Evolutionary conservation across 1,140 invertebrate genomes (phyloP).

Genomic region (Pogonomyrmex barbatus): DNA sequence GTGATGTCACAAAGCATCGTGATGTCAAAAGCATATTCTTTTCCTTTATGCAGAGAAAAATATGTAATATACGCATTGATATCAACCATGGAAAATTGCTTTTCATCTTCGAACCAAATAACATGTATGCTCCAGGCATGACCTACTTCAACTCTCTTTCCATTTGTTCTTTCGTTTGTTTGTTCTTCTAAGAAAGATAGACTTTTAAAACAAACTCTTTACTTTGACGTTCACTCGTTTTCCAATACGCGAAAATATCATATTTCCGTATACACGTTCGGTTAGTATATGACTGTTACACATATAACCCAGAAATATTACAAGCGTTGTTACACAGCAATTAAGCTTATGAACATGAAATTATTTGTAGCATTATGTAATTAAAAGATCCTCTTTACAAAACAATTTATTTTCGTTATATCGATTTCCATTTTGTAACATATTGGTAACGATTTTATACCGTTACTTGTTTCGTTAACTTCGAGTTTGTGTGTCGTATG

Average conservation of each 20-base stretch:
- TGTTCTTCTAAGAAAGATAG: neutral
- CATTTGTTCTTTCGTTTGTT: conserved; percentile 27
- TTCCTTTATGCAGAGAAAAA: neutral
- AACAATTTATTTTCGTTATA: neutral
- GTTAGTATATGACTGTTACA: neutral
- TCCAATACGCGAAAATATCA: neutral
- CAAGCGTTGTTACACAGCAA: conserved; percentile 6
- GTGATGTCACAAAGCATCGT: neutral
- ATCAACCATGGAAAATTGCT: conserved; percentile 28
- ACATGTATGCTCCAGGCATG: conserved; percentile 30
- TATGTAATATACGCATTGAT: conserved; percentile 31
- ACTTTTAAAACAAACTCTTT: conserved; percentile 41
- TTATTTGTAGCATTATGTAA: neutral
- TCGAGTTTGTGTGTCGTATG: neutral
- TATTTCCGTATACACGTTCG: neutral
- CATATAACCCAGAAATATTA: neutral
- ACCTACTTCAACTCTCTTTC: conserved; percentile 28
- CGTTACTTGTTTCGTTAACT: neutral
- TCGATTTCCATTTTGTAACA: neutral
- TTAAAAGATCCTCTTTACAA: neutral
- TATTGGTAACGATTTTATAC: neutral
- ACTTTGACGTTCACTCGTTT: neutral
- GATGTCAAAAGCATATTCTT: conserved; percentile 26
- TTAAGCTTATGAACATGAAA: neutral
- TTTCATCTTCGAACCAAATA: conserved; percentile 55